Percentiles rank a stretch among this genome's conserved stretches.
Evolutionary conservation across 64 coral and sea anemone genomes (phyloP).

Genomic region (Pachyseris speciosa): DNA sequence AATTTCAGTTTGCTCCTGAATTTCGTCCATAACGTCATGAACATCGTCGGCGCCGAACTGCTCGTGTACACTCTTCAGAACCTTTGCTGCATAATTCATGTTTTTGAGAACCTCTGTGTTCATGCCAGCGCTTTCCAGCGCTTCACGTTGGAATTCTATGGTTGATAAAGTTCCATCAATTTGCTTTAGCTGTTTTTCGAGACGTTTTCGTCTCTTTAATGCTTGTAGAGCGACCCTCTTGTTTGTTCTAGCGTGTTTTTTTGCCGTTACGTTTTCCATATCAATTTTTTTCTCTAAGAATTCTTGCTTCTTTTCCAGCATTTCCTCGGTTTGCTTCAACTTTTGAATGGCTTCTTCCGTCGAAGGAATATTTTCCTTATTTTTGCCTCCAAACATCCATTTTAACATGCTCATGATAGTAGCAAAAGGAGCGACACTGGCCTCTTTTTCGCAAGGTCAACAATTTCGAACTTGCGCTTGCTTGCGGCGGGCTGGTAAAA

Average conservation of each 20-base stretch:
- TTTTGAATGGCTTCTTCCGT: constrained; percentile 78
- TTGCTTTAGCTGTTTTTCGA: constrained; percentile 88
- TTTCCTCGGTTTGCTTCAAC: constrained; percentile 83
- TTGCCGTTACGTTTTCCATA: constrained; percentile 56
- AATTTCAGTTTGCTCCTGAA: constrained; percentile 88
- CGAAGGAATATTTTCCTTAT: constrained; percentile 72
- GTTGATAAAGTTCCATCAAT: constrained; percentile 95
- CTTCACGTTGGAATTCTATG: constrained; percentile 91
- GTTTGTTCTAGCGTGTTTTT: constrained; percentile 76
- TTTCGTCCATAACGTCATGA: constrained; percentile 89
- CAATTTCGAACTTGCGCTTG: background rate
- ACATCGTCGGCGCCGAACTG: constrained; percentile 76
- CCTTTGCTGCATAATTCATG: constrained; percentile 83
- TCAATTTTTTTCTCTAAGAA: constrained; percentile 91
- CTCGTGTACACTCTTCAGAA: constrained; percentile 80
- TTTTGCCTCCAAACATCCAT: background rate
- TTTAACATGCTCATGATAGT: background rate
- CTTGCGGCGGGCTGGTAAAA: background rate
- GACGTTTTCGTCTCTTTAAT: constrained; percentile 88
- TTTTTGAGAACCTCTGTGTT: constrained; percentile 94
- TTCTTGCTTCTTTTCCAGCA: constrained; percentile 87
- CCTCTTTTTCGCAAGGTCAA: background rate
- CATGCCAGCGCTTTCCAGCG: constrained; percentile 89
- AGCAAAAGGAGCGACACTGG: background rate
- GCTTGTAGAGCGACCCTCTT: constrained; percentile 82